Base-by-base conservation (phyloP, 2,888 invertebrate species). In the Ormyrus nitidulus region DNA sequence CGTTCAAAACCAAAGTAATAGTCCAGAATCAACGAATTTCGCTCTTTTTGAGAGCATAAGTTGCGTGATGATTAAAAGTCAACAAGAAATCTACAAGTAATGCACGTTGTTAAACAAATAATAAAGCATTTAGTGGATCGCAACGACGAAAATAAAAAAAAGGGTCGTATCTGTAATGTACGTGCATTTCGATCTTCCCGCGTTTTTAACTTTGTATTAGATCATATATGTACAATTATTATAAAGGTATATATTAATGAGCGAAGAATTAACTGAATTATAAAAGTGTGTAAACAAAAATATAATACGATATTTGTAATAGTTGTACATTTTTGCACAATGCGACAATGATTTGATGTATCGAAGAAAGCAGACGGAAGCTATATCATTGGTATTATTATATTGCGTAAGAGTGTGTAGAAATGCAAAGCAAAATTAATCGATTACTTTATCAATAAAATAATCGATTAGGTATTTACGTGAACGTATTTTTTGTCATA, bases 171-270 rank as follows among this genome's bases (percentile, higher is more conserved):
- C 79, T 72, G 74, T 83, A 83, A 65, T 59, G 83, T 34, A 34
- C 80, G 80, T 80, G 78, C 74, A 80, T 82, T 86, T 85, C 84
- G 80, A 87, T 87, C 85, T 88, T 87, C 84, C 86, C 85, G 86
- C 85, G 87, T 89, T 89, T 89, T 87, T 86, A 88, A 88, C 85
- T 88, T 88, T 88, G 82, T 88, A 88, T 87, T 84, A 85, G 76
- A 81, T 83, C 85, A 85, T 83, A 84, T 84, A 85, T 85, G 65
- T 82, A 84, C 82, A 86, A 85, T 86, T 84, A 85, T 85, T 85
- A 53, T 75, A 65, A 74, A 77, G 34, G 44, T 59, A 68, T 69
- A 59, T 54, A 66, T 53, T 65, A 68, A 34, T 4, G 48, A 44
- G 64, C 49, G 58, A 54, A 65, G 48, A 73, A 46, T 34, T 34